Evolutionary conservation across 2,113 vertebrate genomes (phyloP), one percentile per base, ranked within the genome.

Genomic region (Gnathonemus longibarbis): DNA sequence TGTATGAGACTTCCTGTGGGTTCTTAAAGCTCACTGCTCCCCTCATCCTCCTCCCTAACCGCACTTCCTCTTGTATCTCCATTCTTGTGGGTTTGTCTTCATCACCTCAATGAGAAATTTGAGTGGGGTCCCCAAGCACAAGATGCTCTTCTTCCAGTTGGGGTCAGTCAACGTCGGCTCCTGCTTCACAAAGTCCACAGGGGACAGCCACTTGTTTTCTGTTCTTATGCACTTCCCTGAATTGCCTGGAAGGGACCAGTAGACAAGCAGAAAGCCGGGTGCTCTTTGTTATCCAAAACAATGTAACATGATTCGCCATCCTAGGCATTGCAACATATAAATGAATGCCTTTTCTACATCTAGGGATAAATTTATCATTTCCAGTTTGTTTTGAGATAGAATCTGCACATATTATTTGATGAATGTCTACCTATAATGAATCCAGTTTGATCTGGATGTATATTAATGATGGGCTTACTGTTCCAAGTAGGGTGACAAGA

Each of bases 221-320:
- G 94, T 96, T 0, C 95, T 94, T 58, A 96, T 94, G 74, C 95
- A 93, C 89, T 93, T 95, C 66, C 94, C 93, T 1, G 5, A 84
- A 24, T 9, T 84, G 17, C 19, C 83, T 84, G 39, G 6, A 84
- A 84, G 45, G 45, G 45, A 19, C 19, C 83, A 84, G 7, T 95
- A 90, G 31, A 24, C 58, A 19, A 35, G 35, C 56, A 35, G 1
- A 48, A 24, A 62, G 83, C 15, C 17, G 5, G 21, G 31, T 2
- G 49, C 5, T 42, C 31, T 17, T 39, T 17, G 74, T 77, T 77
- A 15, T 24, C 46, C 35, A 77, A 77, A 39, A 70, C 62, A 70
- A 4, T 70, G n/a, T 70, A n/a, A 27, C n/a, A 70, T 3, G 0
- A 42, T 77, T 77, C 13, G 1, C 27, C 15, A 77, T 77, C 70